These are phyloP conservation scores for Formica aserva DNA, from an alignment of 2,888 invertebrate species.

Conservation along the genomic window DNA sequence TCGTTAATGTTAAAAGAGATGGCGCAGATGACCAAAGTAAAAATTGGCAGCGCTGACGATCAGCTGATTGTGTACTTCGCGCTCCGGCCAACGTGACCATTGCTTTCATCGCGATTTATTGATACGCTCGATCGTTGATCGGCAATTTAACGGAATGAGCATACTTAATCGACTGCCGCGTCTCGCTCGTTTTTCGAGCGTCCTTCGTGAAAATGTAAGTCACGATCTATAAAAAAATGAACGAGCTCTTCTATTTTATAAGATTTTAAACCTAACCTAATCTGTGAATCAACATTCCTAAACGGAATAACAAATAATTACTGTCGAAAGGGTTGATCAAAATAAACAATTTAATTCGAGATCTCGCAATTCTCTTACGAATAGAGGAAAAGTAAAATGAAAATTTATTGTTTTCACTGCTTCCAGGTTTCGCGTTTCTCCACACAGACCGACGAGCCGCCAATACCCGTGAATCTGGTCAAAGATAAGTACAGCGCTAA, in stretches of 20 bases:
- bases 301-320: constrained; percentile 1
- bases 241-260: neutral
- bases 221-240: neutral
- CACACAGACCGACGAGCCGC: constrained; percentile 82
- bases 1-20: neutral
- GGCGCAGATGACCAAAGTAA: neutral
- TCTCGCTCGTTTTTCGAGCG: constrained; percentile 6
- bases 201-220: constrained; percentile 50
- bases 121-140: neutral
- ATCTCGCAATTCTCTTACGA: neutral
- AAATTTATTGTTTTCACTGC: neutral
- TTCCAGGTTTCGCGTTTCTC: constrained; percentile 20
- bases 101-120: neutral
- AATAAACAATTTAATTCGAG: neutral
- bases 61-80: too few species aligned
- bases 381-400: neutral
- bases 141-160: constrained; percentile 21
- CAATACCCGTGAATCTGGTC: constrained; percentile 90
- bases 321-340: neutral
- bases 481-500: constrained; percentile 88
- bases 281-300: neutral
- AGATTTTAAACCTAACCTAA: neutral
- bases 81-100: neutral
- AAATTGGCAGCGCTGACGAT: too few species aligned
- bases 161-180: constrained; percentile 41